Evolutionary conservation across 64 coral and sea anemone species (phyloP).

Genomic region (Hydrozoanthus tunicans): DNA sequence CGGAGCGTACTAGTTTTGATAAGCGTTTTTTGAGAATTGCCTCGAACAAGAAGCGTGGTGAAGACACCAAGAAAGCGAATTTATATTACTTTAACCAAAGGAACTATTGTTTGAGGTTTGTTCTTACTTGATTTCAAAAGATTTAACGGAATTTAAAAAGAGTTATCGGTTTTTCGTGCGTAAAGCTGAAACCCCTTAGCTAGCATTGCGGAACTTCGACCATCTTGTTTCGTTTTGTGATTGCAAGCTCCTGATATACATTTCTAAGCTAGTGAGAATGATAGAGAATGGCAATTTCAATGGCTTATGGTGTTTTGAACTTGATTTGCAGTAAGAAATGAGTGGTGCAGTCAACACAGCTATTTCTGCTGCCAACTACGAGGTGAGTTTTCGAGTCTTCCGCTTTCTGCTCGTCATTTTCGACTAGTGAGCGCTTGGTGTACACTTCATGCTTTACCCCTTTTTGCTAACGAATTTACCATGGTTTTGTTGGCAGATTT

Average conservation of each 20-base stretch:
- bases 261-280: not conserved
- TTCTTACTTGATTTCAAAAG: conserved; percentile 9
- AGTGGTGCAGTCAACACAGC: not conserved
- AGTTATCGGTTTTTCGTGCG: not conserved
- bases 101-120: conserved; percentile 12
- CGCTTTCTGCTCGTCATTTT: not conserved
- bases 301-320: not conserved
- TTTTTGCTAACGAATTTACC: not conserved
- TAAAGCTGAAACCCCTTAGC: not conserved
- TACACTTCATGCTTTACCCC: not conserved
- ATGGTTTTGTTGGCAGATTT: not conserved
- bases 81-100: not conserved
- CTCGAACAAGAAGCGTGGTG: not conserved
- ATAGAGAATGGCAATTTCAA: not conserved
- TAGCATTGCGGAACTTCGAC: not conserved
- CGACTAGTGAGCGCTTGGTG: not conserved
- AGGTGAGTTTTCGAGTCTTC: not conserved
- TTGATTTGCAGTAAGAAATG: not conserved
- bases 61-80: not conserved
- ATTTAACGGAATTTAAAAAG: not conserved
- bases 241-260: too few relatives aligned
- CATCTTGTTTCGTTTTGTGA: too few relatives aligned
- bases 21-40: not conserved
- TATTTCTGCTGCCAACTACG: not conserved
- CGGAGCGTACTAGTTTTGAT: not conserved